Evolutionary conservation across 2,888 invertebrate species (phyloP), one percentile per base, ranked within the genome.

Genomic region (Psylliodes chrysocephalus): DNA sequence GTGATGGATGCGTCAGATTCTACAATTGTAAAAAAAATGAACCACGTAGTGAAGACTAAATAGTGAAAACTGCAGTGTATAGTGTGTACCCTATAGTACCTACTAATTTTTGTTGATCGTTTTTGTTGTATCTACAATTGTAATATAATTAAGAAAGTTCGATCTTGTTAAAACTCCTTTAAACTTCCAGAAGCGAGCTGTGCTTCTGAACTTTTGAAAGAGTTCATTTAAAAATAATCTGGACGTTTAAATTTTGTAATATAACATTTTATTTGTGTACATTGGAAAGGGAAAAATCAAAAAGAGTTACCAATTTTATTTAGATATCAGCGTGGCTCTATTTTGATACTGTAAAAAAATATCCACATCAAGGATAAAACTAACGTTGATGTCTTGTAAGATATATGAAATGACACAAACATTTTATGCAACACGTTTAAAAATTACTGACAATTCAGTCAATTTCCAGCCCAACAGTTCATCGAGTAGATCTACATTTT

Each of bases 1-100:
- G 68, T 66, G 59, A 64, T 64, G 61, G 68, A 71, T 69, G 64
- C 69, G 70, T 70, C 66, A 72, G 60, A 62, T 73, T 71, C 67
- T 64, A 63, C 69, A 69, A 72, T 71, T 72, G 72, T 70, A 60
- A 71, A 67, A 14, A 46, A 62, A 70, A 69, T 72, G 38, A 30
- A 71, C 70, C 69, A 68, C 67, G 65, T 68, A 73, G 73, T 70
- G 66, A 71, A 71, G 68, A 71, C 56, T 63, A 54, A 59, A 46
- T 54, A 65, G 60, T 64, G 49, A 68, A 64, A 61, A 59, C 61
- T 66, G 65, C 68, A 66, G 61, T 68, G 65, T 68, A 65, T 63
- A 68, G 65, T 61, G 60, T 68, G 68, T 66, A 68, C 59, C 65
- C 65, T 56, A 59, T 65, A 68, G 65, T 60, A 68, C 63, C 60